Evolutionary conservation across 2,113 vertebrate species (phyloP).

Genomic region (Plotosus lineatus): DNA sequence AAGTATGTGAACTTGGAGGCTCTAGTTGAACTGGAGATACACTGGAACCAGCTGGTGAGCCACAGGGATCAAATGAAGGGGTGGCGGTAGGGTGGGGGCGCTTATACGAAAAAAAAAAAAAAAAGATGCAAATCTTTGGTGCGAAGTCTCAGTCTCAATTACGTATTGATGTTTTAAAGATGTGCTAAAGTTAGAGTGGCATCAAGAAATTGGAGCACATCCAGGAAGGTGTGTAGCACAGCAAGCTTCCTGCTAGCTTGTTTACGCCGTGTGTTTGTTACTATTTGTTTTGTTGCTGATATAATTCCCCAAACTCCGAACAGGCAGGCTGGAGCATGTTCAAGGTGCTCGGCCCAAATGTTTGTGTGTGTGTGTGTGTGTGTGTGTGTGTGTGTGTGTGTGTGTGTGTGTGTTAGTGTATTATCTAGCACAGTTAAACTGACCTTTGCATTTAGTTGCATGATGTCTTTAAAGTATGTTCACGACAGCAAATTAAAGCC

Average conservation of each 20-base stretch:
- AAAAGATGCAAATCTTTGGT: constrained; percentile 59
- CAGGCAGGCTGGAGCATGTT: constrained; percentile 48
- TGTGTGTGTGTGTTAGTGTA: constrained; percentile 19
- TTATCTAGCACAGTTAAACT: not conserved
- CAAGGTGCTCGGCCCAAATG: constrained; percentile 39
- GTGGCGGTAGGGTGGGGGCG: not conserved
- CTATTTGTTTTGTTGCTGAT: constrained; percentile 59
- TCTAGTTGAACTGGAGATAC: constrained; percentile 65
- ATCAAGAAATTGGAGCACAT: constrained; percentile 52
- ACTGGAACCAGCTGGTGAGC: constrained; percentile 65
- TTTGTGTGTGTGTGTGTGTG: constrained; percentile 24
- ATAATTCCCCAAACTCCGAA: constrained; percentile 46
- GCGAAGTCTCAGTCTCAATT: constrained; percentile 57
- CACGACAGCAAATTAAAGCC: not conserved
- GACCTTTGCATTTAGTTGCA: not conserved
- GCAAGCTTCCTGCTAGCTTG: constrained; percentile 50
- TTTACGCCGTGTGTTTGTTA: constrained; percentile 53
- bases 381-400: constrained; percentile 10
- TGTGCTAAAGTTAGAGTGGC: constrained; percentile 57
- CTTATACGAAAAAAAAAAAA: constrained; percentile 32
- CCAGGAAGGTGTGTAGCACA: constrained; percentile 55
- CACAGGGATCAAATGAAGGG: constrained; percentile 58
- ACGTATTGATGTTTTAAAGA: constrained; percentile 66
- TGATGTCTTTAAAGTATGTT: constrained; percentile 1
- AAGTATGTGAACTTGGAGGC: constrained; percentile 61